Base-by-base conservation (phyloP, 2,797 vertebrate species). In the Phaenicophaeus curvirostris region DNA sequence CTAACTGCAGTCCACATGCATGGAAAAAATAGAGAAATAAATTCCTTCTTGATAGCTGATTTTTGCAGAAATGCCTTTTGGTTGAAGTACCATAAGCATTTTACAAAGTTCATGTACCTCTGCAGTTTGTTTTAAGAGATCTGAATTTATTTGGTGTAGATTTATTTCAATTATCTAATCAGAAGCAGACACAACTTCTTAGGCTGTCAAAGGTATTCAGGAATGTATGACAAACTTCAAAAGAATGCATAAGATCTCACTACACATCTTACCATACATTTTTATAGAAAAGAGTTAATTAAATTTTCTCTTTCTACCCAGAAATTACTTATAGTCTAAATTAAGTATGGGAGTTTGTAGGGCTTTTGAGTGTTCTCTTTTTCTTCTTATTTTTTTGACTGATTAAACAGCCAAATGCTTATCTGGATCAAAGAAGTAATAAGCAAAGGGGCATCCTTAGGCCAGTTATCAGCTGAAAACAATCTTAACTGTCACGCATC, bases 151-250 rank as follows among this genome's bases (percentile, higher is more conserved):
- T 97, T 97, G 95, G 94, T 94, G 85, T 93, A 96, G 94, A 96
- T 96, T 97, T 94, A 93, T 96, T 96, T 97, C 97, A 98, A 97
- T 97, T 98, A 97, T 97, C 95, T 98, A 98, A 98, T 98, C 97
- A 97, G 97, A 98, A 98, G 96, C 98, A 98, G 97, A 96, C 97
- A 94, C 84, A 92, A 87, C 90, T 96, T 96, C 92, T 91, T 93
- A 95, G 82, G 71, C 93, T 96, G 94, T 96, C 96, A 96, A 87
- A 97, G 96, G 94, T 96, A 96, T 93, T 96, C 66, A 97, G 95
- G 97, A 98, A 98, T 97, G 96, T 96, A 96, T 86, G 73, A 96
- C 94, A 89, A 95, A 96, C 97, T 97, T 98, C 96, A 97, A 96
- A 98, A 96, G 95, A 97, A 97, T 96, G 95, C 91, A 89, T 94